Evolutionary conservation across 2,888 invertebrate species (phyloP).

Genomic region (Epirrhoe tristata): DNA sequence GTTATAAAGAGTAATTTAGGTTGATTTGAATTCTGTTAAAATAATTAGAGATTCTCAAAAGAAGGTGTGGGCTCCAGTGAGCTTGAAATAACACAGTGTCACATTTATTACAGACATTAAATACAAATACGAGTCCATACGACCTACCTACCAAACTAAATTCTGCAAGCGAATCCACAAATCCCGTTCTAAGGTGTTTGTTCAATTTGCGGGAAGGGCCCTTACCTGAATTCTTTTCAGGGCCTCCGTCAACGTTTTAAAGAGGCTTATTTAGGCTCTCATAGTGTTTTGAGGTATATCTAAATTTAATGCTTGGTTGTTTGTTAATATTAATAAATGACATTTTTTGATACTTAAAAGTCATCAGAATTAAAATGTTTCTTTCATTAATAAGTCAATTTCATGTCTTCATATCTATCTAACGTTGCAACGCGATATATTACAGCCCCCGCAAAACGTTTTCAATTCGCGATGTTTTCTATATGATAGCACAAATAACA

Average conservation of each 20-base stretch:
- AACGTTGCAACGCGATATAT: slow-evolving; percentile 3
- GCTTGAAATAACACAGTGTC: slow-evolving; percentile 4
- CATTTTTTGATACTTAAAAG: neutral
- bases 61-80: neutral
- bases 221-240: slow-evolving; percentile 32
- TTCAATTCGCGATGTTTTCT: slow-evolving; percentile 22
- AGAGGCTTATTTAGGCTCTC: slow-evolving; percentile 23
- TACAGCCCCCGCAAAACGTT: slow-evolving; percentile 18
- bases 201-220: slow-evolving; percentile 26
- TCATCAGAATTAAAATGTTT: no score
- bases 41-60: neutral
- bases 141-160: no score
- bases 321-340: no score
- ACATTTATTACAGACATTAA: neutral
- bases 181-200: slow-evolving; percentile 29
- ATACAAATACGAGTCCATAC: slow-evolving; percentile 6
- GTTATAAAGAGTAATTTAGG: neutral
- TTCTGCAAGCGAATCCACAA: slow-evolving; percentile 23
- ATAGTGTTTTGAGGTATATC: slow-evolving; percentile 16
- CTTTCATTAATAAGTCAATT: no score
- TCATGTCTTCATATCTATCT: no score
- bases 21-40: neutral
- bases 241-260: slow-evolving; percentile 26
- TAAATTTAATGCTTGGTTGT: slow-evolving; percentile 6
- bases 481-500: slow-evolving; percentile 28